Base-by-base conservation (phyloP, 2,888 invertebrate species). In the Luffia ferchaultella region DNA sequence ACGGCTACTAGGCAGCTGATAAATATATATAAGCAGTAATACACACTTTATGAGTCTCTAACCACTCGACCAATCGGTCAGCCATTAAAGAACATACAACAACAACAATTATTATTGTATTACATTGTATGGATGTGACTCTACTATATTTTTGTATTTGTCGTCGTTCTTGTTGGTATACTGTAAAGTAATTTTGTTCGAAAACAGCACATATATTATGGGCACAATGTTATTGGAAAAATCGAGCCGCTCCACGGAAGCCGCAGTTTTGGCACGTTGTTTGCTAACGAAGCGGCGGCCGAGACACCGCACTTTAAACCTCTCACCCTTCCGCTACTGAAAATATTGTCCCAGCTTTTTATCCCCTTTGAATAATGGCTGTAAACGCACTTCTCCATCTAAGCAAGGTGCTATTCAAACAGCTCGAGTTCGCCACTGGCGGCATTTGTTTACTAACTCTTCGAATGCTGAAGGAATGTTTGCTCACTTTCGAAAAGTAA, bases 331-430 rank as follows among this genome's bases (percentile, higher is more conserved):
- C 76, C 65, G 73, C 67, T 76, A 73, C 76, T 76, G 72, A 80
- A 83, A 83, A 83, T 83, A 82, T 83, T 79, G 76, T 76, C 76
- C 68, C 64, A 72, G 76, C 78, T 82, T 82, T 82, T 82, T 80
- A 82, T 78, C 77, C 79, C 79, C 80, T 82, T 83, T 80, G 82
- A 82, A 82, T 82, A 79, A 82, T 80, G 76, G 73, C 71, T 73
- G 76, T 77, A 76, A 79, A 75, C 70, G 78, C 76, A 76, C 79
- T 77, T 65, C 65, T 69, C 67, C 73, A 73, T 77, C 77, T 73
- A 70, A 74, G 70, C 68, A 75, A 80, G 82, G 80, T 82, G 77
- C 73, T 77, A 69, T 67, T 71, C 70, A 75, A 77, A 74, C 71
- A 73, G 67, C 69, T 72, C 66, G 67, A 75, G 69, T 70, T 19